Evolutionary conservation across 2,797 vertebrate species (phyloP).

Genomic region (Sciurus carolinensis): DNA sequence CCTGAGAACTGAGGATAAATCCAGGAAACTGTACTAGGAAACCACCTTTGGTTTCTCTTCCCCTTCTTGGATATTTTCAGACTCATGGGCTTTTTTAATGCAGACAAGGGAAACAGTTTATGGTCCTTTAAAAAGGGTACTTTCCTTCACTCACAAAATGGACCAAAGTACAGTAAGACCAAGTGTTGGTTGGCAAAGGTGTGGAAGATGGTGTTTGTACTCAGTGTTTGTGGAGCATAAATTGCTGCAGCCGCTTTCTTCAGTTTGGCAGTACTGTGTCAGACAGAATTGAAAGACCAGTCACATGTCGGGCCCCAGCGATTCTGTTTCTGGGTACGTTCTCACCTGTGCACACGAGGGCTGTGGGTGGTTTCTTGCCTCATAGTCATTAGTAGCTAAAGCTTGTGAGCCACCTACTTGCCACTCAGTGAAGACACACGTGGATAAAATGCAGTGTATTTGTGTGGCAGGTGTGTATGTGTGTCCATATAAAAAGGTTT

Average conservation of each 20-base stretch:
- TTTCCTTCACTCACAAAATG: not conserved
- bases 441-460: not conserved
- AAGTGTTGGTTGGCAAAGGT: not conserved
- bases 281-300: not conserved
- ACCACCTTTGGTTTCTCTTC: conserved; percentile 2
- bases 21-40: not conserved
- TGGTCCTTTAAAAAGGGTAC: not conserved
- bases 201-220: not conserved
- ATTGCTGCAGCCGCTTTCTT: not conserved
- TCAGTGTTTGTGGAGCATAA: not conserved
- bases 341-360: not conserved
- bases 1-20: not conserved
- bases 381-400: not conserved
- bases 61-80: conserved; percentile 2
- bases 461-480: not conserved
- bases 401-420: not conserved
- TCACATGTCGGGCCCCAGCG: not conserved
- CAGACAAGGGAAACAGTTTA: conserved; percentile 6
- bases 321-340: not conserved
- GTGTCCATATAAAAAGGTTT: not conserved
- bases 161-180: not conserved
- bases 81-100: not conserved
- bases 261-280: not conserved
- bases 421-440: not conserved
- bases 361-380: not conserved